Evolutionary conservation across 2,888 invertebrate genomes (phyloP), one percentile per base, ranked within the genome.

Genomic region (Glyphotaelius pellucidus): DNA sequence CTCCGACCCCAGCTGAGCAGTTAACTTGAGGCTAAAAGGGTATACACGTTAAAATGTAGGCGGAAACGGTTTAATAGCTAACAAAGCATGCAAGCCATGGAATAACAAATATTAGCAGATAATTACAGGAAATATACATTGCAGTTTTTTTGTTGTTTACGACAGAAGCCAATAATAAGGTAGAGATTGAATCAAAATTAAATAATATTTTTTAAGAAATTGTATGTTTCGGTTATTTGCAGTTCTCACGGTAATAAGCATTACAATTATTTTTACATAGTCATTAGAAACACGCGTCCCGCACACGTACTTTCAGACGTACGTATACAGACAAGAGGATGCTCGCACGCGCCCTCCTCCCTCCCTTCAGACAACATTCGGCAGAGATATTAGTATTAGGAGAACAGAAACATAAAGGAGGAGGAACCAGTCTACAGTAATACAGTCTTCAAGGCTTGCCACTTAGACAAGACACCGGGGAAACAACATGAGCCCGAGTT

Each of bases 231-330:
- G 52, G 52, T 67, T 19, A 67, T 67, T 32, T 32, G 35, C 32
- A 25, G 83, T 9, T 83, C 83, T 32, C 32, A 35, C 35, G 35
- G 83, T 35, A 35, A 83, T 83, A 83, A 83, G 83, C 19, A 32
- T 83, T 14, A 25, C 35, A 83, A 35, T 32, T 25, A 83, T 35
- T 83, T n/a, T 83, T 35, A 83, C 25, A 32, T 32, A 31, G 83
- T 83, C 35, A 35, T 83, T 35, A 35, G 83, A 32, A 35, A 83
- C 83, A 83, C 83, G 83, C 83, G 35, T 15, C n/a, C n/a, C 67
- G 67, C 67, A 67, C 67, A 67, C 25, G 25, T 1, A n/a, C 67
- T 7, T 67, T 11, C 7, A n/a, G 2, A 25, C 1, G n/a, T 5
- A 67, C 67, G 2, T 67, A 25, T 7, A n/a, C 9, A 25, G 19